Evolutionary conservation across 2,113 vertebrate genomes (phyloP), one percentile per base, ranked within the genome.

Genomic region (Amia ocellicauda): DNA sequence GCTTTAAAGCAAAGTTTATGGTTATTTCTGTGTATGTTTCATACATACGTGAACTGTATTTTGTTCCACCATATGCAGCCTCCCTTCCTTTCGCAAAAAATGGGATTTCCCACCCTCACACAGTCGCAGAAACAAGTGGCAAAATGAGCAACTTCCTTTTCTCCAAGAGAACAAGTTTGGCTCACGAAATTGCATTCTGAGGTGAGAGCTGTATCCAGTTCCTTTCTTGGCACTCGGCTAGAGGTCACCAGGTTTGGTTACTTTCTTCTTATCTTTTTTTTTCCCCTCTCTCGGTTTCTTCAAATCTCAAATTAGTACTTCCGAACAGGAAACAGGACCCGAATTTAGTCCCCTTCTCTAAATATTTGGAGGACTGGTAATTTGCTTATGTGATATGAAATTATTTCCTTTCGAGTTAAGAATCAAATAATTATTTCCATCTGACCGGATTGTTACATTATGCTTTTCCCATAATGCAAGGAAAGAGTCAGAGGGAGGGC

Each of bases 301-400:
- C 69, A 67, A 75, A 74, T 65, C 71, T 73, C 62, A 71, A 76
- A 80, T 78, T 76, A 62, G 67, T 64, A 55, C 77, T 79, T 74
- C 77, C 70, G 63, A 50, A 27, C 49, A 73, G 78, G 74, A 82
- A 74, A 40, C 66, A 58, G 60, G 59, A 58, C 74, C 58, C 61
- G 62, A 43, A 53, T 54, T 64, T 52, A 67, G 64, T 70, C 75
- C 64, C 74, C 58, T 65, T 75, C 67, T 69, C 69, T 74, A 84
- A 87, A 87, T 83, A 86, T 83, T 79, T 85, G 69, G 64, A 79
- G 10, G 70, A 67, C 74, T 79, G 74, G 72, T 80, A 83, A 86
- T 86, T 84, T 80, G 78, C 67, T 76, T 73, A n/a, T 66, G 69
- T 77, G 73, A 81, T 76, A 79, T 73, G 61, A 80, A 81, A 80